These are phyloP conservation scores for Phataginus tetradactyla DNA, from an alignment of 2,797 vertebrate species.

Conservation along the genomic window DNA sequence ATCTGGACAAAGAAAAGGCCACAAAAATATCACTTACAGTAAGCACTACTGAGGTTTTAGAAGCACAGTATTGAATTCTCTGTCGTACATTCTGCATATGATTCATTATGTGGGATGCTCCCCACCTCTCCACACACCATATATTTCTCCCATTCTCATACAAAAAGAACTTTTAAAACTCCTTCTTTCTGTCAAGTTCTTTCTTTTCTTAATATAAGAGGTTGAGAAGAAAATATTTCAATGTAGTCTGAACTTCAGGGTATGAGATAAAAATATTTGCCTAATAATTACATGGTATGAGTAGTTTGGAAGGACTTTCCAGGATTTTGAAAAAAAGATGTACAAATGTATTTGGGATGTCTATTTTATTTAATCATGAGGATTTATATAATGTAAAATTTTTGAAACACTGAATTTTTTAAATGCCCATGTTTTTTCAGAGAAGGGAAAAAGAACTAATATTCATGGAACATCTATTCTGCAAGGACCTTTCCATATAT, in stretches of 20 bases:
- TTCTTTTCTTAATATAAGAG: conserved; percentile 46
- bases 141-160: conserved; percentile 72
- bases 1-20: conserved; percentile 80
- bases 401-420: background rate
- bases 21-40: conserved; percentile 83
- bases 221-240: conserved; percentile 55
- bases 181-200: conserved; percentile 59
- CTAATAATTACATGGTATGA: background rate
- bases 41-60: conserved; percentile 68
- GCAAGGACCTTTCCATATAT: background rate
- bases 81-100: conserved; percentile 55
- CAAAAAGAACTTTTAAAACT: conserved; percentile 54
- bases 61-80: conserved; percentile 46
- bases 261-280: conserved; percentile 19
- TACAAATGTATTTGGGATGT: background rate
- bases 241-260: conserved; percentile 34
- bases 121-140: conserved; percentile 61
- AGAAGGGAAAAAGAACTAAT: background rate
- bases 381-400: background rate
- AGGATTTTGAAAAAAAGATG: background rate
- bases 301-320: background rate
- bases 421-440: background rate
- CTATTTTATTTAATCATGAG: background rate
- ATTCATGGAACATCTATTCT: background rate
- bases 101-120: conserved; percentile 79